Evolutionary conservation across 2,888 invertebrate genomes (phyloP).

Genomic region (Spodoptera littoralis): DNA sequence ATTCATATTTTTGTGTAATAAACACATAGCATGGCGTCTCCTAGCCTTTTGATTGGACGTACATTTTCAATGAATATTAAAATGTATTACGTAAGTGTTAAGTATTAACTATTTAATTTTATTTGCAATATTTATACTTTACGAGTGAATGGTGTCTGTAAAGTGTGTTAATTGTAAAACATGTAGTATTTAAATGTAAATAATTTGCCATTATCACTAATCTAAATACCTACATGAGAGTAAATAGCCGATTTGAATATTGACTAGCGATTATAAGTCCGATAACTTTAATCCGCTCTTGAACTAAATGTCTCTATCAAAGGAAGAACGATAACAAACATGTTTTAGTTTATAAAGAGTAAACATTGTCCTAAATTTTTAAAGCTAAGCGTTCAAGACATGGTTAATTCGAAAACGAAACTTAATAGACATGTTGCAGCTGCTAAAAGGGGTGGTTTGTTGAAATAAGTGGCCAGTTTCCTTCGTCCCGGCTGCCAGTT

Average conservation of each 20-base stretch:
- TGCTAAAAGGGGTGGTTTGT: slow-evolving; percentile 70
- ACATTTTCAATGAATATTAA: slow-evolving; percentile 35
- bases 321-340: neutral
- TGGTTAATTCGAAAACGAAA: slow-evolving; percentile 57
- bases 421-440: slow-evolving; percentile 66
- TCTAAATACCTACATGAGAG: slow-evolving; percentile 1
- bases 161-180: slow-evolving; percentile 26
- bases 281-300: too few species aligned
- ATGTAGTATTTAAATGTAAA: slow-evolving; percentile 14
- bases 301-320: too few species aligned
- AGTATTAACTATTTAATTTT: slow-evolving; percentile 30
- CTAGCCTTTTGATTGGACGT: slow-evolving; percentile 29
- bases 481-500: slow-evolving; percentile 69
- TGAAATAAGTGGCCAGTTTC: slow-evolving; percentile 74
- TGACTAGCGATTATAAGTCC: too few species aligned
- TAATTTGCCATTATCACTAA: slow-evolving; percentile 11
- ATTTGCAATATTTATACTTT: slow-evolving; percentile 37
- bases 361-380: slow-evolving; percentile 24
- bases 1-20: slow-evolving; percentile 1
- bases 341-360: neutral
- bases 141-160: slow-evolving; percentile 7
- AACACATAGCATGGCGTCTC: slow-evolving; percentile 10
- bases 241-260: slow-evolving; percentile 10
- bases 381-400: slow-evolving; percentile 39
- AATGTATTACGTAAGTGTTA: slow-evolving; percentile 20